These are phyloP conservation scores for Enteromius afrohamiltoni DNA, from an alignment of 2,797 vertebrate species.

Conservation along the genomic window DNA sequence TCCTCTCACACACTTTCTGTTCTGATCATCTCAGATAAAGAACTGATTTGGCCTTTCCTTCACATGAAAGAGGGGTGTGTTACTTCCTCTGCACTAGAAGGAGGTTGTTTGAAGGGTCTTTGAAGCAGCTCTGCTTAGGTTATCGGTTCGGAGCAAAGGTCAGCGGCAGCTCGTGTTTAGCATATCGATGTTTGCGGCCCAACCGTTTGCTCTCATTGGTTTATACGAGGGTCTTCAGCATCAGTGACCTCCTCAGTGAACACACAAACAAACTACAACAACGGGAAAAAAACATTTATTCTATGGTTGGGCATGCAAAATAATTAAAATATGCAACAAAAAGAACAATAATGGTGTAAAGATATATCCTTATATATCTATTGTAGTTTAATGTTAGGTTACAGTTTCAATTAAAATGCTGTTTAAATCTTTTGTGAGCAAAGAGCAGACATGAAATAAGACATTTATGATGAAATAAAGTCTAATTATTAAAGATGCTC, in stretches of 20 bases:
- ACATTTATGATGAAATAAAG: not conserved
- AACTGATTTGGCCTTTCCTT: conserved; percentile 34
- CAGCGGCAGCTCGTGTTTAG: conserved; percentile 35
- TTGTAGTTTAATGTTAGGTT: not conserved
- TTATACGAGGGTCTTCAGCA: conserved; percentile 25
- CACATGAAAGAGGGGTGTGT: conserved; percentile 21
- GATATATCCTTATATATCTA: not conserved
- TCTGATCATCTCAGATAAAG: conserved; percentile 36
- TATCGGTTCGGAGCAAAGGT: conserved; percentile 24
- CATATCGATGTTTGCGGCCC: conserved; percentile 47
- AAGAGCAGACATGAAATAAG: not conserved
- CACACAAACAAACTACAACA: no score
- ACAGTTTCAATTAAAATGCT: not conserved
- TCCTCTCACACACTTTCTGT: not conserved
- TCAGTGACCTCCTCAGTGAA: conserved; percentile 48
- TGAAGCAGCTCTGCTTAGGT: conserved; percentile 33
- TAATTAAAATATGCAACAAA: no score
- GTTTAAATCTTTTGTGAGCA: not conserved
- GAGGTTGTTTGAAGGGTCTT: conserved; percentile 25
- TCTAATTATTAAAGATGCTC: no score
- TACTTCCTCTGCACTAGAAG: conserved; percentile 25
- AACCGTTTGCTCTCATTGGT: conserved; percentile 30
- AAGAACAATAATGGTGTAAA: no score
- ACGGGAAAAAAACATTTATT: no score
- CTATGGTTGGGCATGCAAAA: not conserved